These are phyloP conservation scores for Paralinhomoeus sp. DNA, from an alignment of 2,888 invertebrate genomes.

Conservation along the genomic window DNA sequence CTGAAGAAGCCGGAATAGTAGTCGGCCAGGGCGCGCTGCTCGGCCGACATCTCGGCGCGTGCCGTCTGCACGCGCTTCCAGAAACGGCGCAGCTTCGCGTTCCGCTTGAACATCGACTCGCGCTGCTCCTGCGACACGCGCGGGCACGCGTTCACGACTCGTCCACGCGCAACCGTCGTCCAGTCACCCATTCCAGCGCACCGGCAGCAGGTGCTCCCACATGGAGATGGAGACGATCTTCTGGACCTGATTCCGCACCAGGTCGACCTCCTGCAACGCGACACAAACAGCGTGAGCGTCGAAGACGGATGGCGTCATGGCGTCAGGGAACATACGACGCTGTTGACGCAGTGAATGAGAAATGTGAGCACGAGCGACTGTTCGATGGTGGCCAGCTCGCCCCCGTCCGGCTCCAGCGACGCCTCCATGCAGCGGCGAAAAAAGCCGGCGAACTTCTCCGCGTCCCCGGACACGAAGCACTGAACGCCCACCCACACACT, in stretches of 20 bases:
- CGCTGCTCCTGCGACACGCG: no score
- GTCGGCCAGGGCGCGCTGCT: slow-evolving; percentile 28
- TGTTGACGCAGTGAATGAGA: slow-evolving; percentile 84
- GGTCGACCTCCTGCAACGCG: slow-evolving; percentile 45
- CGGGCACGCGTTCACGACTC: no score
- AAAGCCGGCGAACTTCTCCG: slow-evolving; percentile 26
- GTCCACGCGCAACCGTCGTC: no score
- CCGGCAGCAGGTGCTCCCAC: slow-evolving; percentile 65
- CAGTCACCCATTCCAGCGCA: no score
- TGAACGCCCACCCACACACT: slow-evolving; percentile 7
- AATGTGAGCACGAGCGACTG: slow-evolving; percentile 70
- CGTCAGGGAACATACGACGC: slow-evolving; percentile 37
- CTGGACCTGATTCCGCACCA: slow-evolving; percentile 75
- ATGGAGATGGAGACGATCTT: slow-evolving; percentile 69
- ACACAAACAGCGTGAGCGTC: background rate
- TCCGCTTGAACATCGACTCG: slow-evolving; percentile 58
- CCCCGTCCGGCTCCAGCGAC: slow-evolving; percentile 36
- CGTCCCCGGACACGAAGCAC: slow-evolving; percentile 13
- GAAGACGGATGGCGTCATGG: background rate
- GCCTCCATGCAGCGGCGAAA: slow-evolving; percentile 29
- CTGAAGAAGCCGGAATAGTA: slow-evolving; percentile 72
- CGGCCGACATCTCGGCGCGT: slow-evolving; percentile 6
- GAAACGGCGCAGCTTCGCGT: slow-evolving; percentile 70
- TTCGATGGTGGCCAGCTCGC: slow-evolving; percentile 37
- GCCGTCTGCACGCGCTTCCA: slow-evolving; percentile 71